Evolutionary conservation across 1,140 invertebrate genomes (phyloP), one percentile per base, ranked within the genome.

Genomic region (Panagrolaimus sp.): DNA sequence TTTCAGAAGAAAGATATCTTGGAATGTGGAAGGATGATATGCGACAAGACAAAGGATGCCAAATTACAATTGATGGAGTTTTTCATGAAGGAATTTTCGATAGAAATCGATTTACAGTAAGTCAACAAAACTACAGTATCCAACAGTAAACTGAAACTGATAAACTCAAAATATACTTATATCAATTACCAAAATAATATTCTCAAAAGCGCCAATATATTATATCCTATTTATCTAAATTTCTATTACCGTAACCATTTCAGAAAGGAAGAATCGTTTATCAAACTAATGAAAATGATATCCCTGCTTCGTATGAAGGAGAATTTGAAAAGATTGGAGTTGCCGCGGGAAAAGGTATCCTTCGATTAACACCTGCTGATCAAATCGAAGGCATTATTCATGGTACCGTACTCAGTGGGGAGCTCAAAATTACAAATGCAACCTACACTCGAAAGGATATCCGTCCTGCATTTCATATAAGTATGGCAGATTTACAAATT

Each of bases 41-140:
- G 46, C 67, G 48, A n/a, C 63, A 73, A 38, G 71, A 72, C 14
- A 46, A 68, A 43, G 71, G 71, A 9, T 45, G 26, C 9, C 26
- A 75, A 12, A 73, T 73, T 8, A 73, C 71, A 7, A 73, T 73
- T 43, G 71, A 73, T 46, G 71, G 71, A 10, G 70, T 72, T 43
- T 73, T 43, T 43, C 71, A 73, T 63, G 72, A 73, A 68, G 71
- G 71, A 15, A 68, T 74, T 43, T 73, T 74, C 26, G 71, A 73
- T 32, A 43, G 44, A 10, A 47, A 64, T 26, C 70, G 58, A 15
- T 73, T 73, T 63, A 43, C 70, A 24, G 67, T 68, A 21, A 9
- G 64, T 69, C 70, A 15, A 7, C n/a, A 32, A 6, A 65, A 17
- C 2, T 8, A 26, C 17, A 28, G n/a, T 0, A 10, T 28, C 26